Evolutionary conservation across 2,888 invertebrate genomes (phyloP), one percentile per base, ranked within the genome.

Genomic region (Agonopterix subpropinquella): DNA sequence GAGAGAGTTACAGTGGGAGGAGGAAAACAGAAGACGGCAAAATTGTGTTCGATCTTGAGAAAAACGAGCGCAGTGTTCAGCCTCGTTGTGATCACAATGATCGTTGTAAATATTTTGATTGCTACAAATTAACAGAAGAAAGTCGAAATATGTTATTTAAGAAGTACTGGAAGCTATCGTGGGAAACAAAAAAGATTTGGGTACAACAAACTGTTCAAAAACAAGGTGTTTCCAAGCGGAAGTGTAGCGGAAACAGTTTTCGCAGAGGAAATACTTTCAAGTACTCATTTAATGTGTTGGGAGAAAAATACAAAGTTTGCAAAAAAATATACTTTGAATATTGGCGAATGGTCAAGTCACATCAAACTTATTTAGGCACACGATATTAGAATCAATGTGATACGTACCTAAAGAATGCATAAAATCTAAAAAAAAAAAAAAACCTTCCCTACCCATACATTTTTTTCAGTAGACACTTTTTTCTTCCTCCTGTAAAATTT

Each of bases 311-410:
- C 36, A 45, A 52, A 43, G 49, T 52, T 36, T 52, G 52, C 42
- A 52, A 49, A 44, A 49, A 52, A 45, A 52, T 41, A 47, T 49
- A 47, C 52, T 44, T 47, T 52, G 44, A 41, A 49, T 36, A 47
- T 50, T 18, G 47, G 8, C 46, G 49, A 49, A 50, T 44, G 45
- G 36, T 37, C 44, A 13, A 18, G 18, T 18, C 18, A 18, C 18
- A 18, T 18, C 18, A 18, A 18, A 18, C 18, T 18, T 18, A 18
- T 18, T 18, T 18, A 18, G 18, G 18, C 18, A 18, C 18, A 18
- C 18, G 18, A 18, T 18, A 18, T 18, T 13, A 18, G 18, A 18
- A 18, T 4, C 18, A 18, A 18, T 18, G 18, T 18, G 18, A 18
- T 18, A 18, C 18, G 18, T 18, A 18, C 18, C 18, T 18, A 18